A percentile compares a stretch with the other conserved stretches of the same genome.
Conservation (phyloP, 2,797 vertebrate species). For the Psittacula derbiana region DNA sequence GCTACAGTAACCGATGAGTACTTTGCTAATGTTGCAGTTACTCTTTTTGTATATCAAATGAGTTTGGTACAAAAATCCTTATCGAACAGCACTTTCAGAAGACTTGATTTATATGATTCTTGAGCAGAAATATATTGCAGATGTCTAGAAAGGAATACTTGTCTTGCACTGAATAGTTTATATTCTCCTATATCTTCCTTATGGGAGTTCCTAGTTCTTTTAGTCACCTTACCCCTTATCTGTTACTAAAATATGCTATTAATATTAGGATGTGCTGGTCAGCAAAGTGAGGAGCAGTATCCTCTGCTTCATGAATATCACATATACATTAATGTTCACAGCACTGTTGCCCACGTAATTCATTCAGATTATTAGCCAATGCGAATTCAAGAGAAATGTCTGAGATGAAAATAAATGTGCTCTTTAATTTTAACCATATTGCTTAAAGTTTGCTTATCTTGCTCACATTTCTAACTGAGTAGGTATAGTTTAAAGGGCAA, state of each 20-base stretch:
- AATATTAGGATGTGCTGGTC: conserved; percentile 22
- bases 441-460: conserved; percentile 37
- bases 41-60: neutral
- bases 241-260: neutral
- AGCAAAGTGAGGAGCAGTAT: conserved; percentile 12
- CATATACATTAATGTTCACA: neutral
- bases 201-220: neutral
- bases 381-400: neutral
- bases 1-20: neutral
- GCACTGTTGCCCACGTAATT: neutral
- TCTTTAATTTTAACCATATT: conserved; percentile 1
- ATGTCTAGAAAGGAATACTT: neutral
- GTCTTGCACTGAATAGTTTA: neutral
- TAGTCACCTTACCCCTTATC: neutral
- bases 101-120: neutral
- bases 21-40: neutral
- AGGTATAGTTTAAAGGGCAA: conserved; percentile 11
- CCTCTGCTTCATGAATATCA: conserved; percentile 20
- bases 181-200: neutral
- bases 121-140: neutral
- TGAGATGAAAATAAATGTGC: conserved; percentile 16
- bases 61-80: neutral
- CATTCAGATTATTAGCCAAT: neutral
- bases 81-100: neutral
- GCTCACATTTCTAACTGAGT: neutral